phyloP scores from a whole-genome alignment of 2,113 vertebrate species.

The Pardalotus punctatus region DNA sequence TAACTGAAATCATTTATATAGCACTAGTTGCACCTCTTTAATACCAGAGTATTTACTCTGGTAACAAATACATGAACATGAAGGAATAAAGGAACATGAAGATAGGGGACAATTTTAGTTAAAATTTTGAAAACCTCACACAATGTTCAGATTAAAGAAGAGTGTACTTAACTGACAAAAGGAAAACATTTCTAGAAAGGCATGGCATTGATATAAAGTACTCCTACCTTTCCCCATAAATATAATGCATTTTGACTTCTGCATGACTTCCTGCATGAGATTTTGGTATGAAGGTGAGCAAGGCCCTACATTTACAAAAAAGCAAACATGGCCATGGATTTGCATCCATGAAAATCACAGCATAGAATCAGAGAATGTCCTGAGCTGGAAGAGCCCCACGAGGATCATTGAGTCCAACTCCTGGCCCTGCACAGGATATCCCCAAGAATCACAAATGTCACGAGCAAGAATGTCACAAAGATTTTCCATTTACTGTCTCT shows the following conservation, averaged over 20 bases:
- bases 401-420: not conserved
- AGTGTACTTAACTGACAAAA: not conserved
- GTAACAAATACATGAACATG: not conserved
- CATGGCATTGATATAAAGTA: not conserved
- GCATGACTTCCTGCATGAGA: not conserved
- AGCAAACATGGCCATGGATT: not conserved
- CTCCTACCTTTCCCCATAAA: not conserved
- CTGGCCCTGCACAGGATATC: not conserved
- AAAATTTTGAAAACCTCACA: not conserved
- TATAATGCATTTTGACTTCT: not conserved
- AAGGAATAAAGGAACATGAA: not conserved
- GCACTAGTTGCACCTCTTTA: not conserved
- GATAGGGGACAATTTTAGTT: not conserved
- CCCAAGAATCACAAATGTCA: not conserved
- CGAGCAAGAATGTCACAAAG: not conserved
- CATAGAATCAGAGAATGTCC: not conserved
- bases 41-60: not conserved
- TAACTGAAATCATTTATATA: not conserved
- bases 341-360: not conserved
- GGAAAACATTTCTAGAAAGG: not conserved
- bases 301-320: not conserved
- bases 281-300: not conserved
- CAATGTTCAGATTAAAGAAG: not conserved
- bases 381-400: not conserved
- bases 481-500: not conserved